phyloP scores from a whole-genome alignment of 2,113 vertebrate genomes.

The Nycticryphes semicollaris region DNA sequence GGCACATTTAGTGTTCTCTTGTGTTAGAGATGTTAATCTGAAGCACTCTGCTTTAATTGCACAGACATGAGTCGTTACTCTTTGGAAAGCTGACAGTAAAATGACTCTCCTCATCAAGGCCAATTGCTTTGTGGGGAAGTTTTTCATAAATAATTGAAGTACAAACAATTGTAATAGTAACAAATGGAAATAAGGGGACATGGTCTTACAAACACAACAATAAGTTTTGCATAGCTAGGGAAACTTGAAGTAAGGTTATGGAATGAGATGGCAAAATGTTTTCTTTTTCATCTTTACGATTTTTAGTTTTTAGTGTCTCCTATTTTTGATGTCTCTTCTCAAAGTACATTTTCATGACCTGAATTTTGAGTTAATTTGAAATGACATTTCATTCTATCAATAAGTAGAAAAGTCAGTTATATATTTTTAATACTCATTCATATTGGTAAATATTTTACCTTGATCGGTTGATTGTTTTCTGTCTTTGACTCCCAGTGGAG shows the following conservation, averaged over 20 bases:
- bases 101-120: constrained; percentile 38
- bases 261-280: neutral
- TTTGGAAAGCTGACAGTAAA: constrained; percentile 20
- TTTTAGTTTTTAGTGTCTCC: neutral
- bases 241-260: neutral
- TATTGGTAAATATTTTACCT: neutral
- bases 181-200: constrained; percentile 29
- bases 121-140: constrained; percentile 24
- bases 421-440: neutral
- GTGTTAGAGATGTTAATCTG: constrained; percentile 3
- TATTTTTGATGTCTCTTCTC: neutral
- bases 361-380: neutral
- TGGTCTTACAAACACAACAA: neutral
- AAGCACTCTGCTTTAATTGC: constrained; percentile 53
- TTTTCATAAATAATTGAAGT: constrained; percentile 60
- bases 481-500: neutral
- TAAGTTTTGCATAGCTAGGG: constrained; percentile 10
- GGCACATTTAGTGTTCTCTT: constrained; percentile 43
- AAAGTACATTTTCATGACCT: neutral
- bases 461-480: neutral
- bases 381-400: neutral
- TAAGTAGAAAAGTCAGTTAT: neutral
- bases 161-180: constrained; percentile 34
- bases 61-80: neutral
- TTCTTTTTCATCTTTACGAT: neutral